Base-by-base conservation (phyloP, 2,113 vertebrate genomes). In the Sylvietta virens region DNA sequence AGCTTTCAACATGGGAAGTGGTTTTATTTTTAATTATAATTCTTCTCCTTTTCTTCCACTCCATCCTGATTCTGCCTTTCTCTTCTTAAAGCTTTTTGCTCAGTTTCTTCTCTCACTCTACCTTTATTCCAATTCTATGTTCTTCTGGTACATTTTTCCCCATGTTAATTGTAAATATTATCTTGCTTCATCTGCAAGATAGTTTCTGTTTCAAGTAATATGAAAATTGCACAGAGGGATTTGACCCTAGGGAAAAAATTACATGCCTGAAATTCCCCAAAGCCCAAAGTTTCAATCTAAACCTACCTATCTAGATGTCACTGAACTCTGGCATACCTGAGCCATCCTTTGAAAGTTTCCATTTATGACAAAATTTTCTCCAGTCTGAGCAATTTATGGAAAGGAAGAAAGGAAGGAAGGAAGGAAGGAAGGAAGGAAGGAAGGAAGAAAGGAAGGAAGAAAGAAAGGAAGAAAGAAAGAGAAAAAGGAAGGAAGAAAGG, bases 11-110 rank as follows among this genome's bases (percentile, higher is more conserved):
- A 37, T 14, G 47, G 76, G 48, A 87, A 82, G 28, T 67, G n/a
- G 22, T 15, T 81, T 86, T 92, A 94, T 93, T 95, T 92, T 94
- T 92, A 86, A 72, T 90, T 86, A 53, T 40, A 57, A 85, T 94
- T 89, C 39, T 85, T 93, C 42, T 85, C 1, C 0, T 86, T 92
- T 94, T 91, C 74, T 94, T 72, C 66, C 42, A 92, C 62, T 69
- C 35, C 35, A 60, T 81, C 58, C 18, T 88, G 85, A 65, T 92
- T 96, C 69, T 92, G 26, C 56, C 27, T 64, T 88, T 96, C 65
- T 62, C 47, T 89, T 85, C 53, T 93, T 69, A 71, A 86, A 26
- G 2, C 12, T 33, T 86, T 83, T 67, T 80, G 17, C 16, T 90
- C 20, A 35, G 33, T 65, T 80, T 86, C 35, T 82, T 95, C 71